These are phyloP conservation scores for Telenomus remus DNA, from an alignment of 1,140 invertebrate species.

Conservation along the genomic window DNA sequence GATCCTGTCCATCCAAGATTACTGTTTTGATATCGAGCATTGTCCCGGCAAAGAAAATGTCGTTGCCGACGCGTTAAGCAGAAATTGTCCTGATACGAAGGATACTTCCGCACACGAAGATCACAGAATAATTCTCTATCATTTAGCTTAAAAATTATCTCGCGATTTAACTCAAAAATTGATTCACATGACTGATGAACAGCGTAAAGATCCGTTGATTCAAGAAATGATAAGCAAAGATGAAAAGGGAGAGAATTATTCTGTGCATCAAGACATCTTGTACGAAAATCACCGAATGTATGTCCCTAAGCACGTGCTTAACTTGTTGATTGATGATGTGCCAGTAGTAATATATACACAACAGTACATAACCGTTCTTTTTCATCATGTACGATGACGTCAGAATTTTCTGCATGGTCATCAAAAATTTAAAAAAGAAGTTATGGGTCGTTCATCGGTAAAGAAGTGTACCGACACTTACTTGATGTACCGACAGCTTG, in stretches of 20 bases:
- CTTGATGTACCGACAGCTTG: too few relatives aligned
- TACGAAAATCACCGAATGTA: neutral
- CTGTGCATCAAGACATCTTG: neutral
- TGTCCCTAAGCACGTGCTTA: slow-evolving; percentile 4
- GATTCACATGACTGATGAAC: neutral
- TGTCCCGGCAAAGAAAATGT: slow-evolving; percentile 19
- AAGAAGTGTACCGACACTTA: too few relatives aligned
- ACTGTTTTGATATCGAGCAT: slow-evolving; percentile 12
- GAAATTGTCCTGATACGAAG: neutral
- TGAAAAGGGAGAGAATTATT: neutral
- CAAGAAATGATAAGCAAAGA: neutral
- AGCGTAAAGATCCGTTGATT: neutral
- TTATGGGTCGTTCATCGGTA: too few relatives aligned
- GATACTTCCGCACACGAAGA: neutral
- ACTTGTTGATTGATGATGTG: slow-evolving; percentile 3
- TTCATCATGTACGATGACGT: too few relatives aligned
- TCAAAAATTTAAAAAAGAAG: too few relatives aligned
- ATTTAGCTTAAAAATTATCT: neutral
- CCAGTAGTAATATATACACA: too few relatives aligned
- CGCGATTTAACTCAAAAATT: neutral
- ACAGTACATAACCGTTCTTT: too few relatives aligned
- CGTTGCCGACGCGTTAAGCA: slow-evolving; percentile 13
- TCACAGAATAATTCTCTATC: neutral
- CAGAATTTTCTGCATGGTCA: too few relatives aligned
- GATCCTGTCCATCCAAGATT: slow-evolving; percentile 28